phyloP scores from a whole-genome alignment of 2,797 vertebrate genomes.

The Hipposideros larvatus region DNA sequence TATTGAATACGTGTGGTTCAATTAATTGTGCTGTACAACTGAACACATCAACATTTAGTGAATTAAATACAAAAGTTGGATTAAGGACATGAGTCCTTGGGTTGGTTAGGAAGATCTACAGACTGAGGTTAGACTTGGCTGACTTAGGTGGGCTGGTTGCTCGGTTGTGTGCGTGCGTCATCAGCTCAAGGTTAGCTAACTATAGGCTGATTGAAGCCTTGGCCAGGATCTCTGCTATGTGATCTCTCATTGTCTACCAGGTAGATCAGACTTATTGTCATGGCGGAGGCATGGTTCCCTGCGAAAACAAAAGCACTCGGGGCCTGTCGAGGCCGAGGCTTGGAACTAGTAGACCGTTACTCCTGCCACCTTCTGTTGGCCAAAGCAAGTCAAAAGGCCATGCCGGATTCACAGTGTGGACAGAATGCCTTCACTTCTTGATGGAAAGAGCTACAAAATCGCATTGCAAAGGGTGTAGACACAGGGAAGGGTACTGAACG shows the following conservation, averaged over 20 bases:
- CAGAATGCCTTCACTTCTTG: neutral
- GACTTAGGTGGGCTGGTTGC: neutral
- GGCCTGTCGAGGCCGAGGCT: neutral
- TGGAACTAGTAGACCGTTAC: neutral
- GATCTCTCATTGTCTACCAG: neutral
- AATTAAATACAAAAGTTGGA: neutral
- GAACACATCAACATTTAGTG: neutral
- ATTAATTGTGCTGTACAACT: neutral
- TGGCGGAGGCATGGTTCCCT: neutral
- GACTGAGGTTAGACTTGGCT: neutral
- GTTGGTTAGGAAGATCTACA: neutral
- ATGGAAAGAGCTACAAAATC: neutral
- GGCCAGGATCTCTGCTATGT: no score
- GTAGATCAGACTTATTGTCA: neutral
- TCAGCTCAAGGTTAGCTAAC: neutral
- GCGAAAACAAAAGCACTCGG: neutral
- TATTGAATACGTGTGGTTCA: neutral
- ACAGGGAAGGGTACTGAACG: neutral
- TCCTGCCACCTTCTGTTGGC: neutral
- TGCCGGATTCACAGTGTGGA: neutral
- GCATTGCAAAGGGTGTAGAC: no score
- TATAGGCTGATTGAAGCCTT: neutral
- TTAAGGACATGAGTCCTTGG: neutral
- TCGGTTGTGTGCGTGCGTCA: accelerated
- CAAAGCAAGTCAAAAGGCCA: neutral